Conservation (phyloP, 2,113 vertebrate species). For the Alaudala cheleensis region DNA sequence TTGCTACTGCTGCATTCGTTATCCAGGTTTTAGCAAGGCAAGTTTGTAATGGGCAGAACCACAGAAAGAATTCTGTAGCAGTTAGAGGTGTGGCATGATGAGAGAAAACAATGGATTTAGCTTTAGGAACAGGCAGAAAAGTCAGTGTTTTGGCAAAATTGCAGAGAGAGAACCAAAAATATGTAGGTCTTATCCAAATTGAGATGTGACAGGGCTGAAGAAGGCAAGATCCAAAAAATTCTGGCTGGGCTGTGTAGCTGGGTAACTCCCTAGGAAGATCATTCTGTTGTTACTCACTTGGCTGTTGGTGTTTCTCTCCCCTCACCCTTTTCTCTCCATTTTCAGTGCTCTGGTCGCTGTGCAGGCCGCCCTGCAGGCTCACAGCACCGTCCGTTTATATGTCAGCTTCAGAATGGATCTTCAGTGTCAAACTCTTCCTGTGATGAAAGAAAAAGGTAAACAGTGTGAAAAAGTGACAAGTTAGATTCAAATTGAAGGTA, state of each 20-base stretch:
- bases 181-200: background rate
- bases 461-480: background rate
- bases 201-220: background rate
- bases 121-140: background rate
- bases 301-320: background rate
- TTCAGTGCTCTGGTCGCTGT: constrained; percentile 84
- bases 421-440: constrained; percentile 65
- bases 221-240: background rate
- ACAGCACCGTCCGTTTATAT: constrained; percentile 74
- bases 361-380: constrained; percentile 50
- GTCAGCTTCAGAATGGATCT: constrained; percentile 76
- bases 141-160: background rate
- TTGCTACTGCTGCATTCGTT: background rate
- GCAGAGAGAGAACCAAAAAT: background rate
- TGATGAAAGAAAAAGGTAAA: constrained; percentile 79
- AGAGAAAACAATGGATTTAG: background rate
- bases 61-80: background rate
- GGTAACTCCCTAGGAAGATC: background rate
- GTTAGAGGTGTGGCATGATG: background rate
- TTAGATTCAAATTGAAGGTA: background rate
- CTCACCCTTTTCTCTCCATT: background rate
- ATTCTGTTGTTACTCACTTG: background rate
- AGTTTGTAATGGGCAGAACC: background rate
- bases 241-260: background rate
- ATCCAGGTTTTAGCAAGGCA: background rate